Evolutionary conservation across 2,888 invertebrate species (phyloP).

Genomic region (Pollenia labialis): DNA sequence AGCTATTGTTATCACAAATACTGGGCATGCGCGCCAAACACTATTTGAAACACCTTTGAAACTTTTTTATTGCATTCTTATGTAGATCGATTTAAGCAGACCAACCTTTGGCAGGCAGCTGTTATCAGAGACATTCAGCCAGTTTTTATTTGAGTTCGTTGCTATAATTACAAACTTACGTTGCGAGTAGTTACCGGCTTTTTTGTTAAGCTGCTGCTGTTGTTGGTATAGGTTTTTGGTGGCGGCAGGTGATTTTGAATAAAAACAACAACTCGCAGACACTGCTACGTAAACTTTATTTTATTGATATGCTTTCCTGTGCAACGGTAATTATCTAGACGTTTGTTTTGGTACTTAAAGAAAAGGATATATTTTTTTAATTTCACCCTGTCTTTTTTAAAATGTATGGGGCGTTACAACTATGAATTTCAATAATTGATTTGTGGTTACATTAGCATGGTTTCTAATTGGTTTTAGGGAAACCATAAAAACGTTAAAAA

Average conservation of each 20-base stretch:
- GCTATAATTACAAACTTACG: slow-evolving; percentile 47
- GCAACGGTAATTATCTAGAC: slow-evolving; percentile 56
- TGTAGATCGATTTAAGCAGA: slow-evolving; percentile 38
- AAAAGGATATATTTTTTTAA: slow-evolving; percentile 35
- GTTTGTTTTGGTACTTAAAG: slow-evolving; percentile 20
- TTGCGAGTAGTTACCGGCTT: slow-evolving; percentile 48
- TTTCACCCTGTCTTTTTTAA: slow-evolving; percentile 11
- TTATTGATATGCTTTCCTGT: slow-evolving; percentile 48
- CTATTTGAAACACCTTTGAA: slow-evolving; percentile 63
- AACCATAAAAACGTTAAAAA: slow-evolving; percentile 3
- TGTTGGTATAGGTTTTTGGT: slow-evolving; percentile 54
- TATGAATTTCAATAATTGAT: slow-evolving; percentile 62
- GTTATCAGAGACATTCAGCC: slow-evolving; percentile 64
- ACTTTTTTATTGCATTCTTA: slow-evolving; percentile 47
- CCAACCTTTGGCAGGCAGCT: slow-evolving; percentile 66
- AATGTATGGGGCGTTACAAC: slow-evolving; percentile 65
- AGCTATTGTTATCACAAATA: slow-evolving; percentile 33
- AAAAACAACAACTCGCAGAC: slow-evolving; percentile 15
- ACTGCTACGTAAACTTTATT: slow-evolving; percentile 41
- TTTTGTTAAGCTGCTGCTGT: slow-evolving; percentile 41
- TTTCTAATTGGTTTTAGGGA: slow-evolving; percentile 28
- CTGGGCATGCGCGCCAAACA: slow-evolving; percentile 63
- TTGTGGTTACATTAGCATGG: slow-evolving; percentile 58
- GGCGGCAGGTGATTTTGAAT: slow-evolving; percentile 67
- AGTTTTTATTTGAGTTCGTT: slow-evolving; percentile 35